phyloP scores from a whole-genome alignment of 1,140 invertebrate genomes.

The Halesus radiatus region DNA sequence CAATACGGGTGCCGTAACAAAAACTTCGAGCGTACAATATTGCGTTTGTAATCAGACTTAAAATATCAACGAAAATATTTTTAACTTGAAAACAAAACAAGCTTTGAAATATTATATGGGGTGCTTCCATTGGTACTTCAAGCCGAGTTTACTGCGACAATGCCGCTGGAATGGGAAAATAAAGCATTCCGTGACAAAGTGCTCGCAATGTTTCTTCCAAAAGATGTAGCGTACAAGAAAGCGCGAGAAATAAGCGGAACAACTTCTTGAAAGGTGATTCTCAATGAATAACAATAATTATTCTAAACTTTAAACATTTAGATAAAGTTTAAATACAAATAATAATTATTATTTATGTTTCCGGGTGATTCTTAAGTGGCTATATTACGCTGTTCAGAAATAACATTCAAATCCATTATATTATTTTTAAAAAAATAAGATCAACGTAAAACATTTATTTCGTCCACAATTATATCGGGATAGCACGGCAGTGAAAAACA shows the following conservation, averaged over 20 bases:
- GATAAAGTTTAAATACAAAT: too few relatives aligned
- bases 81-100: slow-evolving; percentile 28
- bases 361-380: too few relatives aligned
- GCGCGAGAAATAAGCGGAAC: background rate
- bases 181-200: slow-evolving; percentile 20
- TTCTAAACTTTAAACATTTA: too few relatives aligned
- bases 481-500: too few relatives aligned
- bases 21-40: background rate
- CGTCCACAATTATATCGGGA: too few relatives aligned
- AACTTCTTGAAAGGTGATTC: background rate
- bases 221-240: background rate
- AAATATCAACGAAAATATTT: slow-evolving; percentile 8
- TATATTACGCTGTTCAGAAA: too few relatives aligned
- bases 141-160: slow-evolving; percentile 10
- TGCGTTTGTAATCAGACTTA: background rate
- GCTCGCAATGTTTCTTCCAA: slow-evolving; percentile 6
- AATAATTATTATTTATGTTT: too few relatives aligned
- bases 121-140: background rate
- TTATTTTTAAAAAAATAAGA: too few relatives aligned
- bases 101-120: slow-evolving; percentile 16
- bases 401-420: too few relatives aligned
- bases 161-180: slow-evolving; percentile 22
- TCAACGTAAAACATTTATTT: too few relatives aligned
- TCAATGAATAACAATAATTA: too few relatives aligned
- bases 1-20: background rate